These are phyloP conservation scores for Engraulis encrasicolus DNA, from an alignment of 2,113 vertebrate genomes.

Conservation along the genomic window DNA sequence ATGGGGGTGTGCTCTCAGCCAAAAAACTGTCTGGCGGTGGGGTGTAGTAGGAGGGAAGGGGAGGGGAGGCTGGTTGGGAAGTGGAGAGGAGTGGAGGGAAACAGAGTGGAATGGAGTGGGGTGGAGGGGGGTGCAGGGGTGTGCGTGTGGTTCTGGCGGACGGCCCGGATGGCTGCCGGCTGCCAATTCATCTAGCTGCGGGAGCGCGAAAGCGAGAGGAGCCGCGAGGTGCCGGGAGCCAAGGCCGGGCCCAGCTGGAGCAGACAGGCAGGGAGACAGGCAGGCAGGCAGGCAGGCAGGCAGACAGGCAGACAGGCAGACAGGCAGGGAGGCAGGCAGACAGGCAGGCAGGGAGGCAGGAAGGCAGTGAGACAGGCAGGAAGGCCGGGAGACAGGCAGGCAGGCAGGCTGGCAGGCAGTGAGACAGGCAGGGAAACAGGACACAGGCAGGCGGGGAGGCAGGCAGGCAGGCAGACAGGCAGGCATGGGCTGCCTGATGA, in stretches of 20 bases:
- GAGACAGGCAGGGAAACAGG: too few species aligned
- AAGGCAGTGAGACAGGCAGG: too few species aligned
- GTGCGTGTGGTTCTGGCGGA: slow-evolving; percentile 25
- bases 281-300: too few species aligned
- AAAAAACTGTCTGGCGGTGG: not conserved
- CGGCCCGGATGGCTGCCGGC: not conserved
- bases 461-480: too few species aligned
- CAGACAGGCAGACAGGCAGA: too few species aligned
- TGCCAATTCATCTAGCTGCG: slow-evolving; percentile 45
- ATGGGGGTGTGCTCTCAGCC: not conserved
- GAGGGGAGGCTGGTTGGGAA: slow-evolving; percentile 22
- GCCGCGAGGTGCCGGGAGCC: slow-evolving; percentile 9
- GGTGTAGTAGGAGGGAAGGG: not conserved
- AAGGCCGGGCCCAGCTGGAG: slow-evolving; percentile 35
- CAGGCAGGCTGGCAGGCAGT: too few species aligned
- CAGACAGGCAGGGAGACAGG: too few species aligned
- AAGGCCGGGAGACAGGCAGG: too few species aligned
- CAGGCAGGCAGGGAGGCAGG: too few species aligned
- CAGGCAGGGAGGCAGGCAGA: too few species aligned
- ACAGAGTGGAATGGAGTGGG: not conserved
- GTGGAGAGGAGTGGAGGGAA: not conserved
- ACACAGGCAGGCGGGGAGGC: too few species aligned
- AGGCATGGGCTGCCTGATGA: slow-evolving; percentile 35
- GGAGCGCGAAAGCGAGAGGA: slow-evolving; percentile 22
- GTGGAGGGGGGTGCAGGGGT: not conserved